Percentiles rank a stretch among this genome's conserved stretches.
phyloP scores from a whole-genome alignment of 1,140 invertebrate species.

The honey bee (Apis mellifera) region DNA sequence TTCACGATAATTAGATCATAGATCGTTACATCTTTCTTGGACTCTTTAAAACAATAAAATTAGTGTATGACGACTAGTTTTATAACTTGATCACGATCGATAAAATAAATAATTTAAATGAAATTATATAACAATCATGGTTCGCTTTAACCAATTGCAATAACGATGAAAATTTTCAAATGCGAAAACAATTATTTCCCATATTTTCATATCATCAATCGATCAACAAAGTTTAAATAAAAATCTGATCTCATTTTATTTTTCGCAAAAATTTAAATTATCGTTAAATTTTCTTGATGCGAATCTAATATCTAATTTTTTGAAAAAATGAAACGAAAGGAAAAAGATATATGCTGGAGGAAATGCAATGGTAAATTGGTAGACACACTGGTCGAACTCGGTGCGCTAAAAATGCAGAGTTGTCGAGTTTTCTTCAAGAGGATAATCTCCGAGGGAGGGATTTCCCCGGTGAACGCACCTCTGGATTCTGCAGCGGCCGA shows the following conservation, averaged over 20 bases:
- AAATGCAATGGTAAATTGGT: neutral
- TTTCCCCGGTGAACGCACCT: constrained; percentile 47
- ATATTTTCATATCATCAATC: neutral
- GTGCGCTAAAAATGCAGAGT: constrained; percentile 12
- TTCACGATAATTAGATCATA: neutral
- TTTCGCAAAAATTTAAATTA: neutral
- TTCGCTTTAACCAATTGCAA: neutral
- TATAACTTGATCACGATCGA: neutral
- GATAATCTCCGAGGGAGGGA: constrained; percentile 46
- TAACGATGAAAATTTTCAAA: neutral
- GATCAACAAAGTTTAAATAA: neutral
- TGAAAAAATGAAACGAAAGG: neutral
- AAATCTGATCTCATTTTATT: neutral
- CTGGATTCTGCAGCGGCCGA: constrained; percentile 49
- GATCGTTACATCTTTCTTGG: neutral
- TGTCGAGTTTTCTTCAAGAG: constrained; percentile 40
- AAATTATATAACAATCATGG: neutral
- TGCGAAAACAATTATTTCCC: neutral
- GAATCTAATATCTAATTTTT: neutral
- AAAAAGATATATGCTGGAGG: neutral
- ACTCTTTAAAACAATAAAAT: neutral
- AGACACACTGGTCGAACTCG: neutral
- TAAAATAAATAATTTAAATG: neutral
- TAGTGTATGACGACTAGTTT: neutral
- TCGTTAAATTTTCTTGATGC: neutral